phyloP scores from a whole-genome alignment of 2,888 invertebrate genomes.

The Allophyes oxyacanthae region DNA sequence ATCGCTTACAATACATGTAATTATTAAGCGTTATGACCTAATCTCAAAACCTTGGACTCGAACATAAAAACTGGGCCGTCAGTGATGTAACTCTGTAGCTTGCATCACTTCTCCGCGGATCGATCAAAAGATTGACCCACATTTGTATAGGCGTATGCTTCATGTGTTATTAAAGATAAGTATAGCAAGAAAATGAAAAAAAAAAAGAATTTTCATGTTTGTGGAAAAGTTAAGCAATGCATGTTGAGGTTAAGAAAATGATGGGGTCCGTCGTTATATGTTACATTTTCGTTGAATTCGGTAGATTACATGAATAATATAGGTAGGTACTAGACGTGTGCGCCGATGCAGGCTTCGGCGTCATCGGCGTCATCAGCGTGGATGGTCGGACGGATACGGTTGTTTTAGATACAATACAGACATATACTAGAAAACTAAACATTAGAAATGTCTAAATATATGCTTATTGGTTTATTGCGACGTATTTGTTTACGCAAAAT shows the following conservation, averaged over 20 bases:
- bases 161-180: conserved; percentile 2
- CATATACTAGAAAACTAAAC: too few relatives aligned
- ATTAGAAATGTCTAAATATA: too few relatives aligned
- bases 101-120: conserved; percentile 45
- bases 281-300: too few relatives aligned
- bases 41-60: conserved; percentile 71
- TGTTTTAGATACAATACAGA: too few relatives aligned
- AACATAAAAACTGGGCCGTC: conserved; percentile 61
- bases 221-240: not conserved
- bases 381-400: too few relatives aligned
- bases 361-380: too few relatives aligned
- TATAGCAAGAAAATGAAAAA: not conserved
- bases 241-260: not conserved
- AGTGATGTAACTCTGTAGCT: conserved; percentile 56
- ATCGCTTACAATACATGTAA: conserved; percentile 51
- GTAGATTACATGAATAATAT: too few relatives aligned
- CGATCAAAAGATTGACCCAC: conserved; percentile 55
- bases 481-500: too few relatives aligned
- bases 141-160: conserved; percentile 29
- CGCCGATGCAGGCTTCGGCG: too few relatives aligned
- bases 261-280: conserved; percentile 6
- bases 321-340: too few relatives aligned
- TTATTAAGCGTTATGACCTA: conserved; percentile 64
- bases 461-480: too few relatives aligned
- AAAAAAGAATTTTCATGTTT: not conserved